A percentile compares a stretch with the other conserved stretches of the same genome.
Conservation (phyloP, 2,888 invertebrate genomes). For the Melipona beecheii region DNA sequence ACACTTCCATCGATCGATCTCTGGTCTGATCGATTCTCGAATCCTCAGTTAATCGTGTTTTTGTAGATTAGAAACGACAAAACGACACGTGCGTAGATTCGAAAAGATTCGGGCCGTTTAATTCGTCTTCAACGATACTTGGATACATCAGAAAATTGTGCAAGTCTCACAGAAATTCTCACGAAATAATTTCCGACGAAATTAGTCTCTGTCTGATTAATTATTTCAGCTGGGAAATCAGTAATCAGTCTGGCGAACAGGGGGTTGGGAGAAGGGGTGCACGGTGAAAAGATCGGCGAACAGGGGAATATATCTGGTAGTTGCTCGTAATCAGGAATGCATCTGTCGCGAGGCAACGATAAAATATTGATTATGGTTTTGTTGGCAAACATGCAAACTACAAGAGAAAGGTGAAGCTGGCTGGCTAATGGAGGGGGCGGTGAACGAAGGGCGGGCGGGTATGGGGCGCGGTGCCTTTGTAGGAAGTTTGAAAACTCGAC, state of each 20-base stretch:
- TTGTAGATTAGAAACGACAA: too few species aligned
- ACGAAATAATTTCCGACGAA: background rate
- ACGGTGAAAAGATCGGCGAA: too few species aligned
- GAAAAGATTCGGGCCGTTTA: background rate
- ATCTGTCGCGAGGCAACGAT: slow-evolving; percentile 59
- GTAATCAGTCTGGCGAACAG: background rate
- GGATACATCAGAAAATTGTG: background rate
- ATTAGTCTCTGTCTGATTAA: too few species aligned
- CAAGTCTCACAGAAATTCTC: background rate
- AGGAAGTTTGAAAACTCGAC: slow-evolving; percentile 84
- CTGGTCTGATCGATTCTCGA: too few species aligned
- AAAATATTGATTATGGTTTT: slow-evolving; percentile 83
- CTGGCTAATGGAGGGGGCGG: slow-evolving; percentile 34
- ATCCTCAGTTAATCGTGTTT: too few species aligned
- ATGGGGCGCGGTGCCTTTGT: slow-evolving; percentile 81
- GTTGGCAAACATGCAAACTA: slow-evolving; percentile 80
- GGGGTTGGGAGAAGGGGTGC: too few species aligned
- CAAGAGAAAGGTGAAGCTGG: slow-evolving; percentile 58
- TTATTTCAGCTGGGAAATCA: background rate
- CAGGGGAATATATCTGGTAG: background rate
- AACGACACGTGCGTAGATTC: too few species aligned
- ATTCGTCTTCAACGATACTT: background rate
- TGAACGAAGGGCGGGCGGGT: slow-evolving; percentile 37
- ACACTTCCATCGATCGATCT: too few species aligned
- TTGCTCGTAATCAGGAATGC: slow-evolving; percentile 16